Evolutionary conservation across 2,113 vertebrate genomes (phyloP).

Genomic region (Stegastes partitus): DNA sequence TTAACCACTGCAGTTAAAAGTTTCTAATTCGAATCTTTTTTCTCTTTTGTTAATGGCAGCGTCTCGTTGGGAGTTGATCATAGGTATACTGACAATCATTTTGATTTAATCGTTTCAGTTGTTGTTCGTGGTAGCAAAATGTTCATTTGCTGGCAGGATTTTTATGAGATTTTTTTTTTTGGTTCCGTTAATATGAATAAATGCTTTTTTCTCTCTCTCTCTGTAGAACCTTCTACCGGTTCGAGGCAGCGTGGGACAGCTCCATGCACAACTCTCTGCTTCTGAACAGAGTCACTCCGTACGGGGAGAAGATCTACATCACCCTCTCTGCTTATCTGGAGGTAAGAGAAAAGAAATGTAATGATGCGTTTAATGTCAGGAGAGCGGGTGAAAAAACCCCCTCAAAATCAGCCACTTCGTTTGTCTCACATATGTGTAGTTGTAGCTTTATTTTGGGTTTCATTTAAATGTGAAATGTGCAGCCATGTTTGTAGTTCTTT

Average conservation of each 20-base stretch:
- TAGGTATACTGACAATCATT: constrained; percentile 88
- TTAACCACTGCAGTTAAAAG: constrained; percentile 51
- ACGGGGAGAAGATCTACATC: constrained; percentile 98
- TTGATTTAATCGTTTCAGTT: constrained; percentile 1
- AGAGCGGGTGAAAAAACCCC: too few relatives aligned
- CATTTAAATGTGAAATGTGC: too few relatives aligned
- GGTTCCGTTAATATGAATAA: not conserved
- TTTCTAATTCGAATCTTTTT: constrained; percentile 58
- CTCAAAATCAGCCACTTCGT: too few relatives aligned
- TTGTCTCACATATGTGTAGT: too few relatives aligned
- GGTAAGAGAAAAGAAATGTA: constrained; percentile 74
- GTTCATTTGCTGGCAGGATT: not conserved
- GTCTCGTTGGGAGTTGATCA: constrained; percentile 93
- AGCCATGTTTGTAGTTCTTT: too few relatives aligned
- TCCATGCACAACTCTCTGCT: constrained; percentile 99
- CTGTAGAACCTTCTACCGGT: constrained; percentile 95
- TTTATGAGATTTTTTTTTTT: constrained; percentile 1
- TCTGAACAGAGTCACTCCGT: constrained; percentile 96
- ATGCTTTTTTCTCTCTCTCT: constrained; percentile 34
- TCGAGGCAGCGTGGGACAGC: constrained; percentile 97
- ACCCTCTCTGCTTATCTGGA: constrained; percentile 97
- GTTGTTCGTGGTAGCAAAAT: constrained; percentile 23
- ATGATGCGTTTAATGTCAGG: not conserved
- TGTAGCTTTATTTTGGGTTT: too few relatives aligned
- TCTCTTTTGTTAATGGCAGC: constrained; percentile 85